Evolutionary conservation across 1,140 invertebrate species (phyloP), one percentile per base, ranked within the genome.

Genomic region (Halesus radiatus): DNA sequence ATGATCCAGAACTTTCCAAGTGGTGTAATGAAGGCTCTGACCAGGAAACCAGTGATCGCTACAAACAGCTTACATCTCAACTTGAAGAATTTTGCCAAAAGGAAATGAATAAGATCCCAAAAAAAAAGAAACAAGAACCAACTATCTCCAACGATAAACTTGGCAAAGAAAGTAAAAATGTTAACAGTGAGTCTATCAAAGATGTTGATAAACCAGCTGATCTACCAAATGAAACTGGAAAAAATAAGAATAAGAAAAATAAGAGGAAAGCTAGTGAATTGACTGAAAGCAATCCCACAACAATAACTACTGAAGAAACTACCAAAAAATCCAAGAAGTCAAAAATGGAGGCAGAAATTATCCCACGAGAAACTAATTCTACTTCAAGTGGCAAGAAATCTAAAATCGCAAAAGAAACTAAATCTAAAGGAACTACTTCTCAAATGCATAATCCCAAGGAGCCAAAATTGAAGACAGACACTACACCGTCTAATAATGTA

Each of bases 81-180:
- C 79, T 85, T 37, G 84, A 81, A 68, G 85, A 83, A 23, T 80
- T 84, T 50, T 79, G 80, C 76, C 72, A 78, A 82, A 74, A 82
- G 78, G 56, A 84, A 81, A 73, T 52, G 29, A 82, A 75, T 26
- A 82, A 75, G 37, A 0, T 10, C 10, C 10, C 37, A 54, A 75
- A 82, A 74, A 83, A 80, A 37, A 81, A 76, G 56, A 75, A 70
- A 68, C 76, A 82, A 79, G 78, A 79, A 73, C 32, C 3, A 60
- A 23, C 8, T 23, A 3, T 5, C 26, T 29, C 56, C 18, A 13
- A 60, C 7, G 18, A 60, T 8, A n/a, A 60, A 13, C 18, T 13
- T 64, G 62, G 15, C 16, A n/a, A 64, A 64, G 16, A 6, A 26
- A 29, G 8, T 32, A 29, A 29, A 64, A 64, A 5, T 0, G 13